These are phyloP conservation scores for Scytalopus superciliaris DNA, from an alignment of 2,113 vertebrate genomes.

Conservation along the genomic window DNA sequence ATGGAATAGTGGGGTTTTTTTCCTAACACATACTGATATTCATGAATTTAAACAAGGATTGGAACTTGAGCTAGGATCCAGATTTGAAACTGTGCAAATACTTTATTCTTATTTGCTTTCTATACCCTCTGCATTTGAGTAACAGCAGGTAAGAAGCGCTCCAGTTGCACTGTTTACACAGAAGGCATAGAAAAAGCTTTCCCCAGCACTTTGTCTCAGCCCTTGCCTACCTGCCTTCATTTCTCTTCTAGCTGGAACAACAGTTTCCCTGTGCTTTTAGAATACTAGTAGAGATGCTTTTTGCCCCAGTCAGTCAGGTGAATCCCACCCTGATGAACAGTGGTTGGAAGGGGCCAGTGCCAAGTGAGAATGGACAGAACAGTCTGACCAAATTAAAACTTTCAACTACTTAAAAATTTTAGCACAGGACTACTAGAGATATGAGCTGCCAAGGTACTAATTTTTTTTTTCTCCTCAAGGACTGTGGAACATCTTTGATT, in stretches of 20 bases:
- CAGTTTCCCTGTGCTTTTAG: neutral
- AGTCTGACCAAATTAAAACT: neutral
- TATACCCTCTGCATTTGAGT: neutral
- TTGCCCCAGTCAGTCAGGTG: no score
- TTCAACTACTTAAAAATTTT: neutral
- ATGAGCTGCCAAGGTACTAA: neutral
- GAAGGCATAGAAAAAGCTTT: neutral
- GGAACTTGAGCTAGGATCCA: neutral
- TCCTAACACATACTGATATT: neutral
- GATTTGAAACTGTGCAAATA: neutral
- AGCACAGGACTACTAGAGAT: neutral
- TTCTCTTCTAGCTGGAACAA: neutral
- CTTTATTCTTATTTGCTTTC: neutral
- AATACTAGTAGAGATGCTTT: neutral
- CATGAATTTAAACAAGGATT: neutral
- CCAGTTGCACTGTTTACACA: neutral
- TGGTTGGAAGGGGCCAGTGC: neutral
- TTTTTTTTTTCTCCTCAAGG: neutral
- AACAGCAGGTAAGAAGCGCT: neutral
- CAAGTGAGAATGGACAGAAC: neutral
- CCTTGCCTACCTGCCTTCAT: neutral
- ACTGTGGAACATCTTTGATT: neutral
- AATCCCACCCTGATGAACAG: neutral
- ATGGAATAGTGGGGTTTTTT: neutral
- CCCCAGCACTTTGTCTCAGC: neutral